Evolutionary conservation across 2,797 vertebrate genomes (phyloP).

Genomic region (Dromococcyx pavoninus): DNA sequence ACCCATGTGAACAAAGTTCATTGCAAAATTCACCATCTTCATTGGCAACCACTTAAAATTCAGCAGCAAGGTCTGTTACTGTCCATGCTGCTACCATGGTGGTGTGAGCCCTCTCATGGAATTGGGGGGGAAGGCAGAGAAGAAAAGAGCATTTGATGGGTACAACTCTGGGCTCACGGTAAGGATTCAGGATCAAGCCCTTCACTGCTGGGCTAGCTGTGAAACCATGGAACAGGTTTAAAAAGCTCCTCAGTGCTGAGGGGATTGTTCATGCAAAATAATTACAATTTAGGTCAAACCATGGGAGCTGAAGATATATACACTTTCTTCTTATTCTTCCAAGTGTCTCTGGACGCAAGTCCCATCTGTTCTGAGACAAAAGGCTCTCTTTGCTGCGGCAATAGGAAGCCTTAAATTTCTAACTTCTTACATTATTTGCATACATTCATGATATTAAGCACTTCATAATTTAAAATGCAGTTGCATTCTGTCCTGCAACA

Average conservation of each 20-base stretch:
- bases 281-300: not conserved
- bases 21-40: not conserved
- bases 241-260: not conserved
- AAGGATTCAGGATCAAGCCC: not conserved
- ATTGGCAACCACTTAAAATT: not conserved
- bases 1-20: not conserved
- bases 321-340: not conserved
- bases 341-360: not conserved
- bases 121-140: not conserved
- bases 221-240: not conserved
- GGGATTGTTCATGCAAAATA: not conserved
- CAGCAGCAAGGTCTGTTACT: not conserved
- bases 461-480: not conserved
- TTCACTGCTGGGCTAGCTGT: not conserved
- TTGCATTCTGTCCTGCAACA: not conserved
- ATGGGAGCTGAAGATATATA: not conserved
- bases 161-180: not conserved
- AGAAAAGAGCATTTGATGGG: not conserved
- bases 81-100: not conserved
- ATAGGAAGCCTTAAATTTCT: not conserved
- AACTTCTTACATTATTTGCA: not conserved
- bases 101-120: not conserved
- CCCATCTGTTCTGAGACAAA: not conserved
- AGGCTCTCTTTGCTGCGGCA: not conserved
- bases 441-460: not conserved